Evolutionary conservation across 1,140 invertebrate genomes (phyloP), one percentile per base, ranked within the genome.

Genomic region (Pseudoatta argentina): DNA sequence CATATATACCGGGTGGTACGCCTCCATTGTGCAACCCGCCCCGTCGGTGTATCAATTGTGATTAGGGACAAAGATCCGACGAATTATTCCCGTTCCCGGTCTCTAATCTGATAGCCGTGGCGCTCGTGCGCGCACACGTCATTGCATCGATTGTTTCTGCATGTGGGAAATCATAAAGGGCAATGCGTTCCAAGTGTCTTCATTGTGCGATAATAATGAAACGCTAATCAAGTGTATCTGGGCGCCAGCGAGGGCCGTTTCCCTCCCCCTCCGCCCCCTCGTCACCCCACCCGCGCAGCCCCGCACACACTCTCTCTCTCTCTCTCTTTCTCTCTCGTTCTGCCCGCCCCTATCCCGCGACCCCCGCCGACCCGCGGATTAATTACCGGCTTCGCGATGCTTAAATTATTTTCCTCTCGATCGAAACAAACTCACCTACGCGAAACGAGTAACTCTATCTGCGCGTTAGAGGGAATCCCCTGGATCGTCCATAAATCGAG

Each of bases 61-160:
- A 91, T 91, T 91, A 91, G 90, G 89, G 90, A 91, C 90, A 91
- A 91, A 91, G 90, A 91, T 91, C 89, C 90, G 90, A 91, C 90
- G 90, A 91, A 91, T 91, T 91, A 91, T 91, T 90, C 89, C 87
- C 90, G 89, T 79, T 88, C 67, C 81, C 89, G 89, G 88, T 90
- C 90, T 91, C 90, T 91, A 91, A 91, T 91, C 87, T 90, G 90
- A 91, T 91, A 91, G 87, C 87, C 89, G 87, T 82, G 72, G 83
- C 87, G 78, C 63, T 69, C 57, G 64, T 69, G 72, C 83, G 82
- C 78, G 89, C 66, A 88, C 89, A 83, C 89, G 89, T 91, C 90
- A 91, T 91, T 88, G 87, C 89, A 88, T 91, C 90, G 90, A 91
- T 91, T 91, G 89, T 90, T 91, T 88, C 90, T 79, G 75, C 85